These are phyloP conservation scores for Amblyopsis hoosieri DNA, from an alignment of 2,797 vertebrate species.

Conservation along the genomic window DNA sequence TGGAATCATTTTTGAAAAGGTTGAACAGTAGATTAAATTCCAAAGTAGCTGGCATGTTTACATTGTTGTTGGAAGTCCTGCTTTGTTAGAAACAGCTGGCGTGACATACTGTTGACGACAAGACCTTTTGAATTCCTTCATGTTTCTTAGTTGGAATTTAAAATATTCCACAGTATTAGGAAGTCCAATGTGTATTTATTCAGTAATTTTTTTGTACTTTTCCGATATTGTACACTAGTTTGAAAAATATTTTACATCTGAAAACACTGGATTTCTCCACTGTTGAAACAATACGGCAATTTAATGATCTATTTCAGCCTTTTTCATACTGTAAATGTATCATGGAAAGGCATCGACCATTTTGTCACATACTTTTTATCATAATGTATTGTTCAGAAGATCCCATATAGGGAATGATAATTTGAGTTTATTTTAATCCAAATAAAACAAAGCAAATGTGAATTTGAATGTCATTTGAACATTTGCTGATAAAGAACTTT, in stretches of 20 bases:
- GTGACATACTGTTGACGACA: conserved; percentile 60
- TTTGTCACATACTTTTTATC: conserved; percentile 22
- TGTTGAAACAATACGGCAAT: conserved; percentile 1
- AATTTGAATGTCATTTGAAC: conserved; percentile 15
- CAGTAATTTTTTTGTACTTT: conserved; percentile 14
- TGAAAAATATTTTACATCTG: conserved; percentile 19
- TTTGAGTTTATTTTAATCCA: conserved; percentile 55
- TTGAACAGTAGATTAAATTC: too few species aligned
- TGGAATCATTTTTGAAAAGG: too few species aligned
- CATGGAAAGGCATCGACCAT: conserved; percentile 42
- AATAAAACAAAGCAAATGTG: conserved; percentile 57
- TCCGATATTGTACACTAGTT: conserved; percentile 51
- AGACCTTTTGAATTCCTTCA: conserved; percentile 38
- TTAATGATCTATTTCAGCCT: neutral
- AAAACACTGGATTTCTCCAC: conserved; percentile 14
- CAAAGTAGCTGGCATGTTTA: neutral
- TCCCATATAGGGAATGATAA: conserved; percentile 42
- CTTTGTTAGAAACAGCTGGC: conserved; percentile 27
- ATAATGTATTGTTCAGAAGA: conserved; percentile 40
- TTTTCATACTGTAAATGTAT: conserved; percentile 43
- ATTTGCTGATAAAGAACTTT: too few species aligned
- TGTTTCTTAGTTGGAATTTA: conserved; percentile 30
- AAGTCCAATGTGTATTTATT: conserved; percentile 51
- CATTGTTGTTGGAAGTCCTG: neutral
- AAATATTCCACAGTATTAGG: conserved; percentile 39